Evolutionary conservation across 2,113 vertebrate species (phyloP).

Genomic region (Antechinus flavipes): DNA sequence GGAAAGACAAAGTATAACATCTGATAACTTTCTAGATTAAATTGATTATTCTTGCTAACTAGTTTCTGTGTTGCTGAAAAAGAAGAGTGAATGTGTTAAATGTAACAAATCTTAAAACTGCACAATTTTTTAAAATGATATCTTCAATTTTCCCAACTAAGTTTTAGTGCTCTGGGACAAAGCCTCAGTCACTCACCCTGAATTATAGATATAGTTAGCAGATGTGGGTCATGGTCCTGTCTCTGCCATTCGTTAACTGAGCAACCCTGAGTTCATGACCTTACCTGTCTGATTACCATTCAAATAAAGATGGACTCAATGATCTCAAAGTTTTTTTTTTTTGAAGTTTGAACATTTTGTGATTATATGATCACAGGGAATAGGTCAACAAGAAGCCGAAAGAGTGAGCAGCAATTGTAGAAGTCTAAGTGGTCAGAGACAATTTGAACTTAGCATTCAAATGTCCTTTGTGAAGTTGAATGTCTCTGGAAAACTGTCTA

Average conservation of each 20-base stretch:
- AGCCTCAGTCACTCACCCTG: background rate
- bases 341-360: background rate
- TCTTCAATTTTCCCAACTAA: background rate
- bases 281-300: background rate
- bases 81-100: background rate
- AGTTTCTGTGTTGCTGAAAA: background rate
- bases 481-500: rapidly evolving
- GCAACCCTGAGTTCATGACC: background rate
- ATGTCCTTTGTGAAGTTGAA: background rate
- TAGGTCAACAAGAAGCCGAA: background rate
- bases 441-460: background rate
- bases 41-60: background rate
- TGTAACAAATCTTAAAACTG: background rate
- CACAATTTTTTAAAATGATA: background rate
- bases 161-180: background rate
- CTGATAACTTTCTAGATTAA: background rate
- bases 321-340: background rate
- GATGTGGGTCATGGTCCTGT: background rate
- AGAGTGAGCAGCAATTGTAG: background rate
- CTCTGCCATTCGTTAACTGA: background rate
- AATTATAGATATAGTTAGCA: background rate
- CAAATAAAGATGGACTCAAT: background rate
- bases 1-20: background rate
- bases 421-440: background rate
- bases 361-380: background rate